phyloP scores from a whole-genome alignment of 2,113 vertebrate species.

The Gnathochromis pfefferi region DNA sequence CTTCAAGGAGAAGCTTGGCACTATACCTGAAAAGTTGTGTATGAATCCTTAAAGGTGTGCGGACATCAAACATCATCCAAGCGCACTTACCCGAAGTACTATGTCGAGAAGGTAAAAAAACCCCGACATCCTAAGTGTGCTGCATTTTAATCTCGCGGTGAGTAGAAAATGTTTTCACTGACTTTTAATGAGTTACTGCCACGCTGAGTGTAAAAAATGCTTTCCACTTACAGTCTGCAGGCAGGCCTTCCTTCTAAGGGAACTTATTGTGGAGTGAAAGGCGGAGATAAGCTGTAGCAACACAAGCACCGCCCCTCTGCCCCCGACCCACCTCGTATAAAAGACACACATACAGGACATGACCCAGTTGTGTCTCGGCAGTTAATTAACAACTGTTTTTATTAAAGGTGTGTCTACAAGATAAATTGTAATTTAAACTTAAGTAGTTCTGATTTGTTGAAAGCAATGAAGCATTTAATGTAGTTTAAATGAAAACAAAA shows the following conservation, averaged over 20 bases:
- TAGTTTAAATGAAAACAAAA: background rate
- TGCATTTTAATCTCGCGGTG: background rate
- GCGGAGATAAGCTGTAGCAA: conserved; percentile 39
- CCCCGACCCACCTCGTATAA: background rate
- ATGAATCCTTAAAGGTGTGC: background rate
- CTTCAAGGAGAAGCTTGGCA: background rate
- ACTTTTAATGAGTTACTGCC: background rate
- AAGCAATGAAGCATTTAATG: background rate
- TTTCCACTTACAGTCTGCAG: background rate
- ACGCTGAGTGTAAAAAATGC: background rate
- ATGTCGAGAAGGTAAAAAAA: background rate
- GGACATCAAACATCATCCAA: background rate
- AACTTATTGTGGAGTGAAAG: conserved; percentile 50
- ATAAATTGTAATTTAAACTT: background rate
- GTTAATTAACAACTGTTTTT: background rate
- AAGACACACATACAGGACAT: background rate
- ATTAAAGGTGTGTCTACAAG: background rate
- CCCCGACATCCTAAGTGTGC: background rate
- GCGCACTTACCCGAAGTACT: background rate
- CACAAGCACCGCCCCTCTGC: conserved; percentile 34
- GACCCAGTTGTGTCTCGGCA: background rate
- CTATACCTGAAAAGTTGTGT: background rate
- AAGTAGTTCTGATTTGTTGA: background rate
- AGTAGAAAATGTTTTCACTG: background rate
- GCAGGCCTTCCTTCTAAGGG: conserved; percentile 64